Evolutionary conservation across 1,140 invertebrate genomes (phyloP), one percentile per base, ranked within the genome.

Genomic region (Drosophila tsacasi): DNA sequence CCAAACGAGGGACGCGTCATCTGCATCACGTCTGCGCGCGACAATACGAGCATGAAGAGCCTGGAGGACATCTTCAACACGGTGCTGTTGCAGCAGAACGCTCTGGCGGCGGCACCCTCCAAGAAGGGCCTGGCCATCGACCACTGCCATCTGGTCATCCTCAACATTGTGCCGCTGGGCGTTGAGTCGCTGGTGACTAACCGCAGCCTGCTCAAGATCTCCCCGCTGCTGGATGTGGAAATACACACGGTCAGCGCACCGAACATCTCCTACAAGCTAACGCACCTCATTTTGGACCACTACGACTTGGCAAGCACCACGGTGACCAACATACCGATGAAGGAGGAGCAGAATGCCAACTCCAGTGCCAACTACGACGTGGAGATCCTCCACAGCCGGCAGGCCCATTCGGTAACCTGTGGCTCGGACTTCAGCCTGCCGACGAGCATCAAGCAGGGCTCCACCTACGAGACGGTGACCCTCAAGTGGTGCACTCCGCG

Each of bases 291-390:
- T 62, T 92, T 97, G 64, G 95, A 95, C 9, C 98, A 99, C 93
- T 99, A 98, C 86, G 95, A 97, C 91, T 93, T 99, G n/a, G 96
- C 98, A 2, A 98, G 97, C 59, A 99, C 98, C 15, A 99, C 98
- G 2, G 98, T 99, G 0, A 99, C 98, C 27, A 98, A 98, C 32
- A 99, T 99, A 86, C 98, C 98, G 6, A 99, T 99, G 98, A 99
- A 99, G 73, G 98, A 99, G 94, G 98, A 99, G 94, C 98, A 99
- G 94, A 99, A 99, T 94, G 98, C 98, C 1, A 98, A 97, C 93
- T 99, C 98, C 0, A 99, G 98, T 54, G 98, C 98, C 2, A 99
- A 99, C 94, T 99, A 99, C 92, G 98, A 99, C 93, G 98, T 99
- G 1, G 98, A 99, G 93, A 97, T 99, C 47, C 96, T 98, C 77